phyloP scores from a whole-genome alignment of 2,888 invertebrate species.

The Lapara coniferarum region DNA sequence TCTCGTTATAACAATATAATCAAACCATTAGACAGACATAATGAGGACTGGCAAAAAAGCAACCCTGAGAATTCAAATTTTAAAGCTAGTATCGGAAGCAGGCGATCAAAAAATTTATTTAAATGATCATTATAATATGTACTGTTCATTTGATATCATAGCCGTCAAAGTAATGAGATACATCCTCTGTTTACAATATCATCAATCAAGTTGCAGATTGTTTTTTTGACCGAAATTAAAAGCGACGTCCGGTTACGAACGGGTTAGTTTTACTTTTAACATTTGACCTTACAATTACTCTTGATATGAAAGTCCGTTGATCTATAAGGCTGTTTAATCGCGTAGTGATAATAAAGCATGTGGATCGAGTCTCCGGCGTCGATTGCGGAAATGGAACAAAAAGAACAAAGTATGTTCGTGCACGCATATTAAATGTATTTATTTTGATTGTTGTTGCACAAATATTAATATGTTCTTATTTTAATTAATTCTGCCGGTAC shows the following conservation, averaged over 20 bases:
- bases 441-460: too few relatives aligned
- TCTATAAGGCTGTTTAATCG: too few relatives aligned
- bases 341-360: too few relatives aligned
- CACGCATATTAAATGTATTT: too few relatives aligned
- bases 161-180: conserved; percentile 16
- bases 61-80: neutral
- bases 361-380: too few relatives aligned
- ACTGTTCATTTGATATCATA: conserved; percentile 2
- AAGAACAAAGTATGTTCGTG: too few relatives aligned
- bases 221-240: neutral
- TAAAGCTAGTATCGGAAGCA: neutral
- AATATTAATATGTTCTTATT: too few relatives aligned
- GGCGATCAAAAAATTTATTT: neutral
- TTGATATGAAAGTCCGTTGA: neutral
- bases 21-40: too few relatives aligned
- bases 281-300: conserved; percentile 3
- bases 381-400: too few relatives aligned
- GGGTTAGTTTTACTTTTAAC: conserved; percentile 11
- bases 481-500: too few relatives aligned
- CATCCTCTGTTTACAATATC: conserved; percentile 12
- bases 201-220: conserved; percentile 16
- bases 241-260: conserved; percentile 2
- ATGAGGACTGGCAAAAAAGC: too few relatives aligned
- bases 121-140: neutral
- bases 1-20: too few relatives aligned